Conservation (phyloP, 1,140 invertebrate species). For the Lordiphosa collinella region DNA sequence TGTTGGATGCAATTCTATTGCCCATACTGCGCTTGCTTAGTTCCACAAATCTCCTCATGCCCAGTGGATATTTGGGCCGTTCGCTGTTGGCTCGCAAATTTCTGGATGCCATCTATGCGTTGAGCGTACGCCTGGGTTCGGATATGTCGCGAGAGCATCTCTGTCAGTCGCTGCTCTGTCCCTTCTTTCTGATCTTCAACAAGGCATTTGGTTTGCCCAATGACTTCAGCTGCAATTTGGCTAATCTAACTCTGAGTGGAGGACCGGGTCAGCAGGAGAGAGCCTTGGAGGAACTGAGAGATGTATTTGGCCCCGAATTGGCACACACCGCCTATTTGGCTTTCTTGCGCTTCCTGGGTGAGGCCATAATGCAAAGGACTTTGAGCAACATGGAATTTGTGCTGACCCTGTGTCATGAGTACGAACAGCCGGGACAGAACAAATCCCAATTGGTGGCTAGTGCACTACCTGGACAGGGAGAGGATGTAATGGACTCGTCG, state of each 20-base stretch:
- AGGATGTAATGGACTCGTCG: conserved; percentile 38
- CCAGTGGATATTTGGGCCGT: conserved; percentile 87
- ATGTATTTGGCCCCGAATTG: conserved; percentile 90
- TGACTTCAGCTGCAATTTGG: conserved; percentile 77
- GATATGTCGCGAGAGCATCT: conserved; percentile 91
- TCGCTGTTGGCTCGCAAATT: conserved; percentile 88
- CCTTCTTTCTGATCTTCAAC: conserved; percentile 93
- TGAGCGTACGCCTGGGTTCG: conserved; percentile 89
- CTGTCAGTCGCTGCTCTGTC: conserved; percentile 85
- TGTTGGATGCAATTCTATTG: conserved; percentile 88
- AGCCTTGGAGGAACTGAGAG: conserved; percentile 88
- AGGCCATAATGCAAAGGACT: conserved; percentile 85
- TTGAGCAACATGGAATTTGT: conserved; percentile 90
- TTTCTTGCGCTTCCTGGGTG: conserved; percentile 89
- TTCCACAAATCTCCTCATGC: conserved; percentile 88
- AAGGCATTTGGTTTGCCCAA: conserved; percentile 87
- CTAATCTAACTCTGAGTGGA: conserved; percentile 34
- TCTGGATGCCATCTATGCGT: conserved; percentile 88
- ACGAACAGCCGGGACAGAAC: conserved; percentile 80
- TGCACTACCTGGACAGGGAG: conserved; percentile 16
- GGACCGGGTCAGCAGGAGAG: conserved; percentile 60
- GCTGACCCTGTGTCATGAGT: conserved; percentile 86
- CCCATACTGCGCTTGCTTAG: conserved; percentile 87
- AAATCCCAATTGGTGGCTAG: conserved; percentile 8
- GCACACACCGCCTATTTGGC: conserved; percentile 91